Base-by-base conservation (phyloP, 2,888 invertebrate genomes). In the Epinotia brunnichana region DNA sequence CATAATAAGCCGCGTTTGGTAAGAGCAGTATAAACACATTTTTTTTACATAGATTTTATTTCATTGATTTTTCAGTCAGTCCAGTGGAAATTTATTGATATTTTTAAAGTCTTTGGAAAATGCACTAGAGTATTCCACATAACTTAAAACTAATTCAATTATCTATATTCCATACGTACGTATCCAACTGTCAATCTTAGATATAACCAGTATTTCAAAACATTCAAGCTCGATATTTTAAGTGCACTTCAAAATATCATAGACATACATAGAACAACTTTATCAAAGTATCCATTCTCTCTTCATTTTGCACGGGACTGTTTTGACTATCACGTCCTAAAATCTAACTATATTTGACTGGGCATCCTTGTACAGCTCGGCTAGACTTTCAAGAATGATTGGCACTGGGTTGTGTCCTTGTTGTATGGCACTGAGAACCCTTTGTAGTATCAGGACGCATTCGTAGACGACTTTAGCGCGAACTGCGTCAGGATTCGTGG, bases 381-480 rank as follows among this genome's bases (percentile, higher is more conserved):
- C 44, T 48, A 62, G 9, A 29, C 62, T 24, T 62, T 48, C 48
- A 44, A 62, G 48, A 48, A 62, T 48, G 10, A 62, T 62, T 11
- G 62, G 62, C 10, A 62, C 62, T 62, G 62, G 62, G n/a, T 62
- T 62, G n/a, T 48, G n/a, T 62, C 62, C 62, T 1, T 21, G 24
- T 62, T 62, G 24, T 24, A 62, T n/a, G 24, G 62, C 62, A 62
- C 44, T 48, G n/a, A 62, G 62, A 17, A 62, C 48, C 10, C 48
- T 62, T 48, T 48, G 48, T 21, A 62, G 48, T 24, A 62, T 24
- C 24, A n/a, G 48, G 0, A 62, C 15, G 48, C 62, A 62, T 48
- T 62, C 62, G 2, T 9, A 13, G 11, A 62, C 24, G n/a, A 48
- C 24, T 29, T 62, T 24, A 48, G 48, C 48, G 24, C 62, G 62